Conservation (phyloP, 2,113 vertebrate species). For the Epinephelus fuscoguttatus region DNA sequence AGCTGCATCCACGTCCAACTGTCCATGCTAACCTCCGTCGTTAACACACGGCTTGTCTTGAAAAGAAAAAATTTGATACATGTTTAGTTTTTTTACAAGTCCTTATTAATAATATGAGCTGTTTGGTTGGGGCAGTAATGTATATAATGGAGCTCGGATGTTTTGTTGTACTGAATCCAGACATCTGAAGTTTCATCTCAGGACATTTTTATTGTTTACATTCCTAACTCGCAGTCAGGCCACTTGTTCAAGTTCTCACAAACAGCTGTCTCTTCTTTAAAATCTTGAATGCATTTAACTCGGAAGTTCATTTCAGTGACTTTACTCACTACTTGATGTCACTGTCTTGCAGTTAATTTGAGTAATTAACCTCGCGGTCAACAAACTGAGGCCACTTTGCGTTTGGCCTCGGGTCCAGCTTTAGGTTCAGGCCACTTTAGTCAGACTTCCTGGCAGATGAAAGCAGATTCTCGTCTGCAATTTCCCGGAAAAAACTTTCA, state of each 20-base stretch:
- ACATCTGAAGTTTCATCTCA: constrained; percentile 7
- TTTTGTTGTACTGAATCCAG: constrained; percentile 34
- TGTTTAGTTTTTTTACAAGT: constrained; percentile 54
- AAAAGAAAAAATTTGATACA: constrained; percentile 55
- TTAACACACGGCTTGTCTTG: constrained; percentile 57
- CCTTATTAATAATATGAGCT: constrained; percentile 57
- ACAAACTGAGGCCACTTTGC: constrained; percentile 17
- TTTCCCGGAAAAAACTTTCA: constrained; percentile 68
- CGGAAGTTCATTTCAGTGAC: background rate
- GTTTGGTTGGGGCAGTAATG: constrained; percentile 51
- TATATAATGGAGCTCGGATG: constrained; percentile 54
- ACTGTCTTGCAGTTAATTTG: background rate
- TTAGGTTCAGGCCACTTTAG: constrained; percentile 39
- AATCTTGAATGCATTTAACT: too few species aligned
- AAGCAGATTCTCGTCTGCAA: constrained; percentile 61
- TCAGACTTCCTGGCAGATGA: constrained; percentile 63
- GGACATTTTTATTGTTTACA: constrained; percentile 11
- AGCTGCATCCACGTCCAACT: constrained; percentile 36
- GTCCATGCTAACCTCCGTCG: constrained; percentile 30
- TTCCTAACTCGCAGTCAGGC: background rate
- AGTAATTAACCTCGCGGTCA: background rate
- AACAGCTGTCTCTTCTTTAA: background rate
- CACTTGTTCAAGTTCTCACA: background rate
- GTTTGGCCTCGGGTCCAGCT: constrained; percentile 47
- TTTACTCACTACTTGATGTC: background rate